Conservation (phyloP, 2,797 vertebrate species). For the Peromyscus nudipes region DNA sequence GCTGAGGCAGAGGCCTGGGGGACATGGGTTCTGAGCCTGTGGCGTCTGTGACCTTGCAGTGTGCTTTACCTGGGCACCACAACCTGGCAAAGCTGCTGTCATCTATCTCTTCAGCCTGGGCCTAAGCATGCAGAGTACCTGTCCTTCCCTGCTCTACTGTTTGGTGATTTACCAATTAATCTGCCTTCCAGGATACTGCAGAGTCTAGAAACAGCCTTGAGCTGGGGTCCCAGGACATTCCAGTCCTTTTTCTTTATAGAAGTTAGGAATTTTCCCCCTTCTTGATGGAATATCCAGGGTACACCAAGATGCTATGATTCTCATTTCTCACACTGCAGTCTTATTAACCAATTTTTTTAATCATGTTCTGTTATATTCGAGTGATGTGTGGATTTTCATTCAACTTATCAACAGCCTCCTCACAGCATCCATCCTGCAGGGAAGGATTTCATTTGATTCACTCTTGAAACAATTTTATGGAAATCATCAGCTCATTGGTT, state of each 20-base stretch:
- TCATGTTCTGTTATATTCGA: slow-evolving; percentile 1
- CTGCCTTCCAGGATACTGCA: not conserved
- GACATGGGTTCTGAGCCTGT: not conserved
- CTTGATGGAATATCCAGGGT: not conserved
- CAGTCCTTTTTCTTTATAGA: not conserved
- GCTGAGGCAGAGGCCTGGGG: not conserved
- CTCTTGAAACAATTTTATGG: slow-evolving; percentile 41
- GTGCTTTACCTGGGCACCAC: no score
- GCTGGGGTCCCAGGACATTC: not conserved
- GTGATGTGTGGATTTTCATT: slow-evolving; percentile 37
- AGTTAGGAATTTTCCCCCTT: not conserved
- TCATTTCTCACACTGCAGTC: not conserved
- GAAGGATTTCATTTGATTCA: slow-evolving; percentile 41
- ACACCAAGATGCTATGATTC: not conserved
- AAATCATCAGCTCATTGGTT: slow-evolving; percentile 23
- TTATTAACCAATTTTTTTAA: not conserved
- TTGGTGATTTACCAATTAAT: not conserved
- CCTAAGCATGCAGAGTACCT: not conserved
- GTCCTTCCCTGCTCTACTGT: not conserved
- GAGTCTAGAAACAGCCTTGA: not conserved
- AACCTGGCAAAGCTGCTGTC: not conserved
- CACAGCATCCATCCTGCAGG: not conserved
- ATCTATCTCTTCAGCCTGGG: not conserved
- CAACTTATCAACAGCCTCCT: slow-evolving; percentile 36
- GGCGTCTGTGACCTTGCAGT: not conserved